phyloP scores from a whole-genome alignment of 2,113 vertebrate species.

The Cryptotis parvus region DNA sequence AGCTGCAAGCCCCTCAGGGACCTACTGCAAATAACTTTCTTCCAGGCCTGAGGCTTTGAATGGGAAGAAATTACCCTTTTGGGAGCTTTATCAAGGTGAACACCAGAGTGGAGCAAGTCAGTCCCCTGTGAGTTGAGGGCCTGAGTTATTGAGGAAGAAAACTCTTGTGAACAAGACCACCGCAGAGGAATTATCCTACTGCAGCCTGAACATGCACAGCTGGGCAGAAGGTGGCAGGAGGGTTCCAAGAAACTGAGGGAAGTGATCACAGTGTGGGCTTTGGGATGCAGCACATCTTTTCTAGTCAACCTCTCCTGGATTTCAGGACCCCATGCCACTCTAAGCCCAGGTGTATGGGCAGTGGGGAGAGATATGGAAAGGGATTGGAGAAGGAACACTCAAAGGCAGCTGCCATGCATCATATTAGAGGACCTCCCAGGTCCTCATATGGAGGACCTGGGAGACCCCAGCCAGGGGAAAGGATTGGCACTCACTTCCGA shows the following conservation, averaged over 20 bases:
- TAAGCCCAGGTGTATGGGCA: not conserved
- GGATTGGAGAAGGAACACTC: not conserved
- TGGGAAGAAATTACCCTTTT: not conserved
- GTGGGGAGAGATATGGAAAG: not conserved
- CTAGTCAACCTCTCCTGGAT: no score
- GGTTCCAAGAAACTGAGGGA: not conserved
- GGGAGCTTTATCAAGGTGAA: not conserved
- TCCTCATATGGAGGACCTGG: not conserved
- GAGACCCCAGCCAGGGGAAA: not conserved
- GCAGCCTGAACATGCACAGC: not conserved
- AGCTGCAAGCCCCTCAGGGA: not conserved
- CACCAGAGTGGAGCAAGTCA: not conserved
- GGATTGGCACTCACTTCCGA: not conserved
- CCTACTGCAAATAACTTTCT: not conserved
- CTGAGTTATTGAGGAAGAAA: not conserved
- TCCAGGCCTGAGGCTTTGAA: not conserved
- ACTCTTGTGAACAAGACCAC: not conserved
- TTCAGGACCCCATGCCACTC: not conserved
- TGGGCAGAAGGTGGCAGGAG: not conserved
- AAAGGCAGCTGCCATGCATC: not conserved
- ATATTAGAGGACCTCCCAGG: no score
- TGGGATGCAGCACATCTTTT: no score
- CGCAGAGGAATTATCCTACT: not conserved
- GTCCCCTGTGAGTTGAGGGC: not conserved
- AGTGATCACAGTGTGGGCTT: no score